Evolutionary conservation across 23 tunicate genomes (phyloP).

Genomic region (Trididemnum miniatum): DNA sequence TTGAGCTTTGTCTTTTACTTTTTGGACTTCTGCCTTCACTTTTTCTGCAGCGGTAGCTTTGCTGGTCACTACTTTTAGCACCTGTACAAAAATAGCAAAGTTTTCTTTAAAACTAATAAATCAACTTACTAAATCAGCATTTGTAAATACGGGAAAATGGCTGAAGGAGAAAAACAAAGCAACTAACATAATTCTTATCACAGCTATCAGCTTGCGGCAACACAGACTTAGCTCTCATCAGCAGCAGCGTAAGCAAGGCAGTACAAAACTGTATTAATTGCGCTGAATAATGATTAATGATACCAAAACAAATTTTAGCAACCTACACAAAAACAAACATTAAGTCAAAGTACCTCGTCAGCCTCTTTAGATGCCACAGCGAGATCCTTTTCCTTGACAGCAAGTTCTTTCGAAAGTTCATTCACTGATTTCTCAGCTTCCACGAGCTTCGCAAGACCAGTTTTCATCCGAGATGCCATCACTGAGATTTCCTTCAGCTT

Average conservation of each 20-base stretch:
- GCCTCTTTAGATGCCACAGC: slow-evolving; percentile 99
- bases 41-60: slow-evolving; percentile 87
- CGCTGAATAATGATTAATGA: too few species aligned
- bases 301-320: too few species aligned
- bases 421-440: slow-evolving; percentile 99
- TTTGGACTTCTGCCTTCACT: slow-evolving; percentile 93
- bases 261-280: too few species aligned
- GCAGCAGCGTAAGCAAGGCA: too few species aligned
- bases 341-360: slow-evolving; percentile 91
- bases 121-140: too few species aligned
- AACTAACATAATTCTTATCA: too few species aligned
- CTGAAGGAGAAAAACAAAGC: too few species aligned
- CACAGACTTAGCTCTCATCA: too few species aligned
- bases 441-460: slow-evolving; percentile 86
- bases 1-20: slow-evolving; percentile 95
- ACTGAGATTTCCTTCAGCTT: slow-evolving; percentile 83
- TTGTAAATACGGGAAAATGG: too few species aligned
- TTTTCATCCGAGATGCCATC: slow-evolving; percentile 88
- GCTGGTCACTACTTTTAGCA: slow-evolving; percentile 78
- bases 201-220: too few species aligned
- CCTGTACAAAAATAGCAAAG: slow-evolving; percentile 56
- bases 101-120: too few species aligned
- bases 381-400: slow-evolving; percentile 91
- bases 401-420: slow-evolving; percentile 92
- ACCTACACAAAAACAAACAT: too few species aligned